Conservation (phyloP, 2,888 invertebrate species). For the Macropis europaea region DNA sequence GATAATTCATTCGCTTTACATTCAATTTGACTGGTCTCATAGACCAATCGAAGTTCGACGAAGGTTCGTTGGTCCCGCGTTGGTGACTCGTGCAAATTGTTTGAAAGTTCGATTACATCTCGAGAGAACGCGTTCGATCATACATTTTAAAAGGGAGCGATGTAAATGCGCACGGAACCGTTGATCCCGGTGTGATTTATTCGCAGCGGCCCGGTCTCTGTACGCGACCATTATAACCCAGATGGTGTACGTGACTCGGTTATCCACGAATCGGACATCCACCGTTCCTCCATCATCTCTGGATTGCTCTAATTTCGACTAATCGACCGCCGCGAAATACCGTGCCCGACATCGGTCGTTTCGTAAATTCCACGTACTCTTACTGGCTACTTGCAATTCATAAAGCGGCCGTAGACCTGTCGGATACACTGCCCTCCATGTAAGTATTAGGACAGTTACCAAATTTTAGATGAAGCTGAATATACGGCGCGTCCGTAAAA, state of each 20-base stretch:
- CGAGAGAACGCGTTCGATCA: slow-evolving; percentile 46
- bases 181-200: slow-evolving; percentile 73
- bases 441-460: too few species aligned
- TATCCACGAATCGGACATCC: slow-evolving; percentile 36
- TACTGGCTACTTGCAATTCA: too few species aligned
- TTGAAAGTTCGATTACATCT: slow-evolving; percentile 46
- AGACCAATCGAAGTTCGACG: neutral
- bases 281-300: slow-evolving; percentile 26
- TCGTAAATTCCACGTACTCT: too few species aligned
- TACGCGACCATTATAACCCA: slow-evolving; percentile 28
- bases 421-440: too few species aligned
- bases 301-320: slow-evolving; percentile 27
- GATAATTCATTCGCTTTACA: too few species aligned
- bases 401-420: too few species aligned
- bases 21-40: neutral
- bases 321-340: slow-evolving; percentile 29
- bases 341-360: too few species aligned
- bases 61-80: neutral
- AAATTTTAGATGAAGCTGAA: too few species aligned
- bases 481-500: too few species aligned
- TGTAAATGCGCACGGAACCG: slow-evolving; percentile 68
- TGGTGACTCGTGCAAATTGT: slow-evolving; percentile 24
- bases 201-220: slow-evolving; percentile 38
- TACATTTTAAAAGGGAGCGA: slow-evolving; percentile 65
- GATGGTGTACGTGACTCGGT: slow-evolving; percentile 33